Percentiles rank a stretch among this genome's conserved stretches.
Evolutionary conservation across 2,797 vertebrate genomes (phyloP).

Genomic region (Sebastes minor): DNA sequence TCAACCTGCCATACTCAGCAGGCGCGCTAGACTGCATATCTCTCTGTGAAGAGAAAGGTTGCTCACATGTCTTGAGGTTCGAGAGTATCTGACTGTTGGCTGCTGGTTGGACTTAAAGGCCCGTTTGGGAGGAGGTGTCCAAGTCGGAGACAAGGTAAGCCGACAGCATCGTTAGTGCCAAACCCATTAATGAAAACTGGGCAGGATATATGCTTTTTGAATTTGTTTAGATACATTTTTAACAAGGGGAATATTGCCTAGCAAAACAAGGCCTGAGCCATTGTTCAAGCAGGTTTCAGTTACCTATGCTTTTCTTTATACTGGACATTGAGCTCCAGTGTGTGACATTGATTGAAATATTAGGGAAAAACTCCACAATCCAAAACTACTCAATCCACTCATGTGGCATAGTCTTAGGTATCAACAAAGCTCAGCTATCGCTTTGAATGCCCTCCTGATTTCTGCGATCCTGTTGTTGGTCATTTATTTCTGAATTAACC

Average conservation of each 20-base stretch:
- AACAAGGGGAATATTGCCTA: background rate
- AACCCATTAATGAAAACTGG: background rate
- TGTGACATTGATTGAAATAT: background rate
- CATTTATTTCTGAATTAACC: background rate
- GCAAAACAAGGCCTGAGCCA: background rate
- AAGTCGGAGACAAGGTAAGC: slow-evolving; percentile 75
- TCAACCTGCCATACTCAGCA: background rate
- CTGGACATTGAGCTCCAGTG: background rate
- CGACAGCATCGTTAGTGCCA: background rate
- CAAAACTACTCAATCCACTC: background rate
- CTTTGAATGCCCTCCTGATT: background rate
- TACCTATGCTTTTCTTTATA: background rate
- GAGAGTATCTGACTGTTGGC: slow-evolving; percentile 45
- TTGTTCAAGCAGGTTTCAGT: background rate
- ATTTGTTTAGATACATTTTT: background rate
- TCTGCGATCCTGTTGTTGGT: background rate
- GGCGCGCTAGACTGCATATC: background rate
- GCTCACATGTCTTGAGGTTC: slow-evolving; percentile 17
- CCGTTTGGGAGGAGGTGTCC: slow-evolving; percentile 50
- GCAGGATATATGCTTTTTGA: background rate
- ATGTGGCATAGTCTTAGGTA: background rate
- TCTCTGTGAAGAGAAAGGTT: slow-evolving; percentile 34
- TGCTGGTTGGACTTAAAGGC: slow-evolving; percentile 58
- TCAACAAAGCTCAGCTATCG: background rate
- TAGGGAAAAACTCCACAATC: background rate